phyloP scores from a whole-genome alignment of 1,140 invertebrate species.

The Mylabris phalerata region DNA sequence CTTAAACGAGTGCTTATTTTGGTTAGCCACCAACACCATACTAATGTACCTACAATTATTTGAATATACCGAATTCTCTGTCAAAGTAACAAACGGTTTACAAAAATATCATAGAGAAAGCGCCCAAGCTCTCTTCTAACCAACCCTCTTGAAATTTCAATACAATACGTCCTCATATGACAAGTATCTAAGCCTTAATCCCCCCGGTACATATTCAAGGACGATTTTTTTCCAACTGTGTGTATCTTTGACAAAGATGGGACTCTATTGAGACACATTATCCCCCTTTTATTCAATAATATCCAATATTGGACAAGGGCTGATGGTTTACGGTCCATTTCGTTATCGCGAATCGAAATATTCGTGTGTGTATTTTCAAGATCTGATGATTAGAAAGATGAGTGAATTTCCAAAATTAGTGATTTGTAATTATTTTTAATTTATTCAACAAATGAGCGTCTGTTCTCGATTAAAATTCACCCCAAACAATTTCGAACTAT shows the following conservation, averaged over 20 bases:
- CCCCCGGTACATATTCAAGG: conserved; percentile 25
- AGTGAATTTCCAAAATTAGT: too few relatives aligned
- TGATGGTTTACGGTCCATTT: conserved; percentile 30
- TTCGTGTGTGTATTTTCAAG: too few relatives aligned
- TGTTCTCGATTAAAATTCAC: too few relatives aligned
- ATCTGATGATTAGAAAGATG: too few relatives aligned
- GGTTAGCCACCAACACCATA: neutral
- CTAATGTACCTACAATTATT: neutral
- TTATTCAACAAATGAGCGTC: too few relatives aligned
- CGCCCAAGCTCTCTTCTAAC: conserved; percentile 21
- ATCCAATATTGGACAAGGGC: conserved; percentile 25
- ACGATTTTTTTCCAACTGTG: conserved; percentile 19
- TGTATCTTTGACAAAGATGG: neutral
- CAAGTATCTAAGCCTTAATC: conserved; percentile 30
- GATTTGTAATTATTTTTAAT: too few relatives aligned
- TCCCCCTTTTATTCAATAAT: conserved; percentile 21
- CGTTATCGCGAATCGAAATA: conserved; percentile 14
- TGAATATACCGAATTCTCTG: neutral
- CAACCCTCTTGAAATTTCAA: conserved; percentile 26
- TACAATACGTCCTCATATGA: conserved; percentile 23
- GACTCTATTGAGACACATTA: conserved; percentile 20
- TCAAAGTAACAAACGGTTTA: neutral
- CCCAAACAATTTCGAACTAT: too few relatives aligned
- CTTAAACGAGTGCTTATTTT: neutral
- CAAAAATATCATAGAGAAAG: neutral